These are phyloP conservation scores for Apoderus coryli DNA, from an alignment of 2,888 invertebrate species.

Conservation along the genomic window DNA sequence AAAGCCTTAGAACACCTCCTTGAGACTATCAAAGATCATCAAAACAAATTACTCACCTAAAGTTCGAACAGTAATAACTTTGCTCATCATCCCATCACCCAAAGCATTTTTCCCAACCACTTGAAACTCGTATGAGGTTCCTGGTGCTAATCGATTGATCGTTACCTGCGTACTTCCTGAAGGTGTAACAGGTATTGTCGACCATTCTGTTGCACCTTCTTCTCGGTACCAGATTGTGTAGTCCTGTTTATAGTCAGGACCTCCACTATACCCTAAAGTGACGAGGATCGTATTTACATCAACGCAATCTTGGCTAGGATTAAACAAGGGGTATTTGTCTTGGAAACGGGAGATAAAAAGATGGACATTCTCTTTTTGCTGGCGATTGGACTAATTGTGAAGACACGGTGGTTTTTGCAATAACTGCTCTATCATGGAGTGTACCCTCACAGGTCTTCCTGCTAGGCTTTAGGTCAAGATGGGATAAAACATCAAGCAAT, in stretches of 20 bases:
- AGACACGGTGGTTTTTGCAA: no score
- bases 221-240: constrained; percentile 92
- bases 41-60: constrained; percentile 64
- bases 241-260: constrained; percentile 78
- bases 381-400: no score
- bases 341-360: no score
- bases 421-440: no score
- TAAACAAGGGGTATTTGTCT: no score
- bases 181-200: constrained; percentile 84
- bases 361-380: no score
- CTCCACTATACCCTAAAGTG: constrained; percentile 82
- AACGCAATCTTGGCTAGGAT: no score
- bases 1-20: no score
- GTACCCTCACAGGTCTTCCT: no score
- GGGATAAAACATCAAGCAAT: no score
- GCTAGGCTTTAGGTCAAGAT: no score
- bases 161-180: constrained; percentile 82
- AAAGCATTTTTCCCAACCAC: constrained; percentile 88
- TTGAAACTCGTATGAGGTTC: constrained; percentile 90
- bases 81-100: constrained; percentile 93
- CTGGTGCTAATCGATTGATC: constrained; percentile 78
- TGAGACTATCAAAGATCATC: background rate
- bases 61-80: constrained; percentile 78
- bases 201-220: constrained; percentile 80
- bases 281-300: no score